Evolutionary conservation across 2,888 invertebrate genomes (phyloP).

Genomic region (Myopa tessellatipennis): DNA sequence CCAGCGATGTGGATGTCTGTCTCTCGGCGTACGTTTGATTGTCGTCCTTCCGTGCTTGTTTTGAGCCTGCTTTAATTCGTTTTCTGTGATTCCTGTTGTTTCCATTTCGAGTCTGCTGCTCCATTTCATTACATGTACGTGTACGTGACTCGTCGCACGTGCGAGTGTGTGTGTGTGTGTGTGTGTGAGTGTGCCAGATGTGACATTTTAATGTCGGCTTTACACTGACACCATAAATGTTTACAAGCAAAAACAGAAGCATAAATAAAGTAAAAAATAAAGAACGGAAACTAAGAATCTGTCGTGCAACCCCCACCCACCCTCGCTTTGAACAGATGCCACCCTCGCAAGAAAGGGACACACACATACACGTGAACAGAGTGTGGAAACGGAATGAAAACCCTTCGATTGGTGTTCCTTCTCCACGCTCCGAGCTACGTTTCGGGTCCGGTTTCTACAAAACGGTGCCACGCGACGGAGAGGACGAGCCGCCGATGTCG

Average conservation of each 20-base stretch:
- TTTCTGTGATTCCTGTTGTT: conserved; percentile 11
- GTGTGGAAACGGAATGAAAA: not conserved
- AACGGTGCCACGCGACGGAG: too few relatives aligned
- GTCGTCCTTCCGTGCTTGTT: not conserved
- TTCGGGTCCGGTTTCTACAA: not conserved
- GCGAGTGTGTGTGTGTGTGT: not conserved
- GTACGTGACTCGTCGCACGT: not conserved
- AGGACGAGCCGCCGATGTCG: not conserved
- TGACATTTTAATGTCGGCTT: conserved; percentile 27
- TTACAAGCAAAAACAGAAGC: conserved; percentile 24
- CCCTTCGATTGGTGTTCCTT: not conserved
- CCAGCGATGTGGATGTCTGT: not conserved
- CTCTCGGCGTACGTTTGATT: not conserved
- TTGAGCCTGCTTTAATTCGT: not conserved
- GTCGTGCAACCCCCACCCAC: not conserved
- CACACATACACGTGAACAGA: not conserved
- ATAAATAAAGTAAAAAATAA: not conserved
- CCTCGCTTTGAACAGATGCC: not conserved
- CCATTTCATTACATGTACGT: conserved; percentile 15
- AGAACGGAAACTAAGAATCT: not conserved
- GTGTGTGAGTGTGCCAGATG: conserved; percentile 10
- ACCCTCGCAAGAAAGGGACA: not conserved
- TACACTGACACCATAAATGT: conserved; percentile 33
- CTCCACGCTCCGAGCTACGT: not conserved
- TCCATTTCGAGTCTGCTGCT: not conserved